A percentile compares a stretch with the other conserved stretches of the same genome.
These are phyloP conservation scores for Enteromius treurensis DNA, from an alignment of 2,797 vertebrate species.

Conservation along the genomic window DNA sequence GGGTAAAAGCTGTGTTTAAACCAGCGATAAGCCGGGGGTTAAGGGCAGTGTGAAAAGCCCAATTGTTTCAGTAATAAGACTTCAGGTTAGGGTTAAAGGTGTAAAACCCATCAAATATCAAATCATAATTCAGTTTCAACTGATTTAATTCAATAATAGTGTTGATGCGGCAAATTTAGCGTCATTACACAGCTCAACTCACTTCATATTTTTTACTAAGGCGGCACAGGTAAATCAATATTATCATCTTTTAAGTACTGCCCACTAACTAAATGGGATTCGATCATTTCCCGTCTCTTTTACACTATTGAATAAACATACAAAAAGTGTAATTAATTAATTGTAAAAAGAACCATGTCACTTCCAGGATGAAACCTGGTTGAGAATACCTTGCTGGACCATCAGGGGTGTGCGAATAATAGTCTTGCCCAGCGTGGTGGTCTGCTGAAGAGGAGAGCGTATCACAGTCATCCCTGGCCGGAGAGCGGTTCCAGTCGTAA, in stretches of 20 bases:
- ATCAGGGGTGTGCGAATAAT: slow-evolving; percentile 83
- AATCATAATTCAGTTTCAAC: neutral
- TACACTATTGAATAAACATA: neutral
- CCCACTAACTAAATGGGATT: neutral
- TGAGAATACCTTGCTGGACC: slow-evolving; percentile 86
- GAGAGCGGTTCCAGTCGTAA: slow-evolving; percentile 78
- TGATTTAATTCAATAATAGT: neutral
- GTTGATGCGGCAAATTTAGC: neutral
- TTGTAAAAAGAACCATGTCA: neutral
- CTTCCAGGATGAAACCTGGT: slow-evolving; percentile 53
- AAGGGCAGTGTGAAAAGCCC: too few relatives aligned
- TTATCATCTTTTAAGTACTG: neutral
- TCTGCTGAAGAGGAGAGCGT: slow-evolving; percentile 80
- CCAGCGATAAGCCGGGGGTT: too few relatives aligned
- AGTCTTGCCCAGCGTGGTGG: slow-evolving; percentile 80
- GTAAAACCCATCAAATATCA: neutral
- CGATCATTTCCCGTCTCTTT: neutral
- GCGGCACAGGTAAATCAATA: neutral
- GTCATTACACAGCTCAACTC: neutral
- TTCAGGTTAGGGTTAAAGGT: neutral
- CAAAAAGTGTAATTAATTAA: neutral
- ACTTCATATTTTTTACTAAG: neutral
- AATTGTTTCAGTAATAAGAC: neutral
- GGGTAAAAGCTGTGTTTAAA: too few relatives aligned
- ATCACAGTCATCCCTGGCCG: slow-evolving; percentile 83